Conservation (phyloP, 2,797 vertebrate genomes). For the Ctenopoma multispine region DNA sequence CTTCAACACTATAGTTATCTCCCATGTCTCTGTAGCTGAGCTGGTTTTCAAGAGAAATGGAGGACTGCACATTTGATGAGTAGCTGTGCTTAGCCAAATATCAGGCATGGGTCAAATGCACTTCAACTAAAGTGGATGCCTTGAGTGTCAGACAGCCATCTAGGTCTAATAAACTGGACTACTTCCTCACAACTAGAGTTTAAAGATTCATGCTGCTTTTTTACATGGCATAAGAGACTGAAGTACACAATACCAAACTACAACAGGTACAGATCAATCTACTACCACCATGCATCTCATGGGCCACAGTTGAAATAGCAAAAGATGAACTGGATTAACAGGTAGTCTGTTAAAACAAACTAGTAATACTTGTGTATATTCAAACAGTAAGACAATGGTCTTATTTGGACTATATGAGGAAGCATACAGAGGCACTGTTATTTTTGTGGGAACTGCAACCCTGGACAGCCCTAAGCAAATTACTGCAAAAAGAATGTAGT, state of each 20-base stretch:
- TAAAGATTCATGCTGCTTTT: slow-evolving; percentile 3
- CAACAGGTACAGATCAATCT: slow-evolving; percentile 19
- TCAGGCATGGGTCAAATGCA: neutral
- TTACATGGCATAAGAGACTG: slow-evolving; percentile 1
- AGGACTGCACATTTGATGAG: neutral
- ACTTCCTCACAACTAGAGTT: neutral
- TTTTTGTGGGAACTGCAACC: neutral
- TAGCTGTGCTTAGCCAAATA: neutral
- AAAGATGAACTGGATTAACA: slow-evolving; percentile 2
- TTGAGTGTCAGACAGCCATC: neutral
- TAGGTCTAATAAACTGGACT: neutral
- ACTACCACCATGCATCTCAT: neutral
- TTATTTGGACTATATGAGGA: neutral
- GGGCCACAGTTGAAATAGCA: slow-evolving; percentile 15
- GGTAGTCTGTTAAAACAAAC: slow-evolving; percentile 18
- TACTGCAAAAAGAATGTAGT: slow-evolving; percentile 27
- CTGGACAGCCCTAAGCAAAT: slow-evolving; percentile 34
- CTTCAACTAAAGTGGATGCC: neutral
- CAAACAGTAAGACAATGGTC: neutral
- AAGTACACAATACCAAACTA: slow-evolving; percentile 25
- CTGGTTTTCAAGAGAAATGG: neutral
- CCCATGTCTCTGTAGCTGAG: slow-evolving; percentile 6
- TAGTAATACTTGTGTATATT: neutral
- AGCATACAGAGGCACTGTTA: slow-evolving; percentile 8
- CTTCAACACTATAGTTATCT: slow-evolving; percentile 29